A percentile compares a stretch with the other conserved stretches of the same genome.
phyloP scores from a whole-genome alignment of 2,888 invertebrate genomes.

The Agriopis leucophaearia region DNA sequence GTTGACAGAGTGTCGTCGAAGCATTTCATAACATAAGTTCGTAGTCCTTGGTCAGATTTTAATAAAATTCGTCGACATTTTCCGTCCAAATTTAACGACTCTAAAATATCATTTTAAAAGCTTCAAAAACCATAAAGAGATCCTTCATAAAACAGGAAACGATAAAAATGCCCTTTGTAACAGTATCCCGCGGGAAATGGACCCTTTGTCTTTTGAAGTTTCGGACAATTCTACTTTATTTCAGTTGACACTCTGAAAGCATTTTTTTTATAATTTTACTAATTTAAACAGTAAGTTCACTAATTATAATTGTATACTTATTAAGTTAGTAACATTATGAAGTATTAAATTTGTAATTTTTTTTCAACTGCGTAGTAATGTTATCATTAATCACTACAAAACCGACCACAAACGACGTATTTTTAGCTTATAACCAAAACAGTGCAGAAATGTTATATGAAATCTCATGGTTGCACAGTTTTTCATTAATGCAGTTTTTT shows the following conservation, averaged over 20 bases:
- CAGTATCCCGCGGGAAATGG: conserved; percentile 19
- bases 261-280: conserved; percentile 12
- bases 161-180: conserved; percentile 32
- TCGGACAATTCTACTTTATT: conserved; percentile 15
- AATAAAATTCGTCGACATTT: background rate
- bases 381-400: no score
- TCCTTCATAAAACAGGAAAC: conserved; percentile 28
- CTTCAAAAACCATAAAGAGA: conserved; percentile 22
- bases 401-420: no score
- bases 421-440: no score
- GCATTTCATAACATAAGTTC: no score
- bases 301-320: no score
- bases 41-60: background rate
- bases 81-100: conserved; percentile 5
- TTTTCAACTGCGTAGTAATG: no score
- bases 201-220: conserved; percentile 32
- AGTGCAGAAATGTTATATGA: no score
- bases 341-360: no score
- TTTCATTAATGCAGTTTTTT: no score
- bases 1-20: no score
- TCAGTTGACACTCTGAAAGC: conserved; percentile 3
- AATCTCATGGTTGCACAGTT: no score
- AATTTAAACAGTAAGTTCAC: background rate
- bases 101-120: conserved; percentile 23
- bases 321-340: no score